Base-by-base conservation (phyloP, 2,113 vertebrate species). In the Ophiodon elongatus region DNA sequence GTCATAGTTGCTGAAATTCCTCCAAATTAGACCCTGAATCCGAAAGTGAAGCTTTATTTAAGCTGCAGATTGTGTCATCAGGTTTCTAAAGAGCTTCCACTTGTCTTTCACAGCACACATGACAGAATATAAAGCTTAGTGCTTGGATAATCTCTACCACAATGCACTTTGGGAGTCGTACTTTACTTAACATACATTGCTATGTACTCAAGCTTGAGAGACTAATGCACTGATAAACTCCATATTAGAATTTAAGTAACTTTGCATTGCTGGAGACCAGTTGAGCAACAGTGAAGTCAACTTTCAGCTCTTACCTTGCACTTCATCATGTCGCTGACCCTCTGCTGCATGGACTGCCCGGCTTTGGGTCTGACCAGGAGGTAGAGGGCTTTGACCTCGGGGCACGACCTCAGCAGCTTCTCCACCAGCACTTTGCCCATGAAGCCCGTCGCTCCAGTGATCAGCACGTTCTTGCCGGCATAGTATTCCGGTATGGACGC, bases 381-480 rank as follows among this genome's bases (percentile, higher is more conserved):
- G 91, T 98, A 99, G 82, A 99, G 89, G 33, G 96, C 89, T 85
- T 95, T 96, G 67, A 99, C 96, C 0, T 97, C 92, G 0, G 97
- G 97, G 64, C 97, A 98, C 78, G 96, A 97, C 29, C 97, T 96
- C 74, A 99, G 94, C 7, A 99, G 95, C 89, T 99, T 99, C 94
- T 99, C 98, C 94, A 99, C 91, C 90, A 99, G 91, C 67, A 99
- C 97, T 90, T 99, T 99, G 10, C 98, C 98, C 97, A 99, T 94
- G 95, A 99, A 99, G 81, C 98, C 98, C 0, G 98, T 99, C 74
- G 97, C 98, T 76, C 98, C 98, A 0, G 97, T 99, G 93, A 99
- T 96, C 88, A 99, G 95, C 31, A 99, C 89, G 0, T 91, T 96
- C 93, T 99, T 99, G 83, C 96, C 96, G 4, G 93, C 90, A 76